Evolutionary conservation across 2,113 vertebrate species (phyloP), one percentile per base, ranked within the genome.

Genomic region (Deroptyus accipitrinus): DNA sequence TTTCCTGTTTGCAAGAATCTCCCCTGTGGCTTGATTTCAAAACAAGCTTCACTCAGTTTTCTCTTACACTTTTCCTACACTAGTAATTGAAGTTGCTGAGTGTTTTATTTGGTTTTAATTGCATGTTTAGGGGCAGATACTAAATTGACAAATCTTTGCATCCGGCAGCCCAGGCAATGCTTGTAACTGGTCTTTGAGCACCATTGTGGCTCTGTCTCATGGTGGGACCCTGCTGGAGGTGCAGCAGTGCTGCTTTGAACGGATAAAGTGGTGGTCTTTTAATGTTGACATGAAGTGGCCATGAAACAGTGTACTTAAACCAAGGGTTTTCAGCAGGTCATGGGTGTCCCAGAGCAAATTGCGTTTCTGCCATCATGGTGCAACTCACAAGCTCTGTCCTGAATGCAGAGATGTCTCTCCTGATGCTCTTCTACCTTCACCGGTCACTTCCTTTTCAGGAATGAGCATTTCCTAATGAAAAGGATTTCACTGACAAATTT

Each of bases 151-250:
- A 75, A 81, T 41, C 16, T 18, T 72, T 82, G 35, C 37, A 44
- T 35, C 27, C 64, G 24, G 12, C 51, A 90, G 49, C 42, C 48
- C 77, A 54, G 35, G n/a, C 35, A 41, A 33, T n/a, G 12, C 23
- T 17, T 3, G 0, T 2, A 1, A 7, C 10, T 62, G 64, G 11
- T 10, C 46, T 72, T 35, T 31, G 72, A 70, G 39, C 17, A 54
- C 46, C 5, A 2, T 3, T 20, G 44, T 48, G 22, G 14, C 31
- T 81, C 57, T 33, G 22, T 44, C 41, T 17, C 22, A 22, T 31
- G 6, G 24, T 2, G 6, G 57, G 35, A 30, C 22, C 11, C 5
- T 37, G 17, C 33, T 0, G 1, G 44, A 33, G 41, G 72, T 18
- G 48, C 22, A 82, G 48, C 27, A 79, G n/a, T 28, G 69, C 19